A percentile compares a stretch with the other conserved stretches of the same genome.
Conservation (phyloP, 2,113 vertebrate genomes). For the Alexandromys fortis region DNA sequence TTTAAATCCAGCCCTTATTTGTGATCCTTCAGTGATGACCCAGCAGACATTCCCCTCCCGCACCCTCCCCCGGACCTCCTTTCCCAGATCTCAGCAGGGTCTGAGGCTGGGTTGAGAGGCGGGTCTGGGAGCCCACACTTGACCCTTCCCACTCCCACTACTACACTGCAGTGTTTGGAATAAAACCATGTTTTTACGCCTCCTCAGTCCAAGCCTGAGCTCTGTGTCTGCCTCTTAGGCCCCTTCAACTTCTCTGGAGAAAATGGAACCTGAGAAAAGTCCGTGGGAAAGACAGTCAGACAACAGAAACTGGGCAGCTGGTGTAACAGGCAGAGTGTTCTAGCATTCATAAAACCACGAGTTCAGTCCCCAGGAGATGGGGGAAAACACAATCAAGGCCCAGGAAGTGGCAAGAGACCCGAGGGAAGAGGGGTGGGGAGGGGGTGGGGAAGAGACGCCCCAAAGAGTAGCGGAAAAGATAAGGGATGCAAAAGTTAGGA, state of each 20-base stretch:
- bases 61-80: conserved; percentile 25
- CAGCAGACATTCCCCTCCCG: conserved; percentile 27
- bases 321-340: no score
- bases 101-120: conserved; percentile 65
- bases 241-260: conserved; percentile 22
- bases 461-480: neutral
- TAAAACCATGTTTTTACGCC: conserved; percentile 82
- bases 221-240: conserved; percentile 45
- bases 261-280: conserved; percentile 14
- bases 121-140: conserved; percentile 59
- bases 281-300: neutral
- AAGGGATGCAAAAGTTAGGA: neutral
- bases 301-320: neutral
- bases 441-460: neutral
- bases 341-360: neutral
- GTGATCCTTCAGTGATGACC: conserved; percentile 38
- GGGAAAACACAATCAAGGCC: neutral
- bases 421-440: neutral
- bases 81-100: conserved; percentile 73
- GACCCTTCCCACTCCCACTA: conserved; percentile 24
- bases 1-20: conserved; percentile 30
- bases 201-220: conserved; percentile 68
- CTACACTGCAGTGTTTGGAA: conserved; percentile 80
- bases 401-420: neutral
- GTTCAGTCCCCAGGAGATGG: neutral